phyloP scores from a whole-genome alignment of 2,113 vertebrate species.

The Microtus ochrogaster region DNA sequence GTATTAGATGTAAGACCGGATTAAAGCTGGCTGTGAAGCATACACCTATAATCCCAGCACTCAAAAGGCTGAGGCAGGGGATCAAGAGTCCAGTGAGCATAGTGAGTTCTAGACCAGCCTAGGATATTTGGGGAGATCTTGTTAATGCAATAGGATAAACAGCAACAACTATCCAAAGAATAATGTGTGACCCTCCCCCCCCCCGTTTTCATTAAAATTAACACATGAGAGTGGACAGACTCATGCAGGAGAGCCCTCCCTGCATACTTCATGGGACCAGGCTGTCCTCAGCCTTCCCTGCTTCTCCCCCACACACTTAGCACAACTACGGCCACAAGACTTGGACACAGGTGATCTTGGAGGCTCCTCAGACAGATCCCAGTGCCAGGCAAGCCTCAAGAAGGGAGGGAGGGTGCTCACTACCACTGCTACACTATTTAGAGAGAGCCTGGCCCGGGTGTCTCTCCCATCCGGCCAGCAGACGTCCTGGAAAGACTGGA shows the following conservation, averaged over 20 bases:
- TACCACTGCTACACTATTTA: not conserved
- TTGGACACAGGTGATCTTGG: not conserved
- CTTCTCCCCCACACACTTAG: not conserved
- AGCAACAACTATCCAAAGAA: not conserved
- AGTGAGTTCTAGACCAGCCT: not conserved
- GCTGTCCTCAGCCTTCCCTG: not conserved
- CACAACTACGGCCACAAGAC: fast-evolving
- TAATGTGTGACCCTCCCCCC: fast-evolving
- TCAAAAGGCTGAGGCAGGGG: not conserved
- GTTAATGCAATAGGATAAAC: too few relatives aligned
- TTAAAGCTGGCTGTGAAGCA: not conserved
- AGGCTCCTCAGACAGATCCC: not conserved
- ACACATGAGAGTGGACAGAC: not conserved
- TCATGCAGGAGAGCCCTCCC: not conserved
- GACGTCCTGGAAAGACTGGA: slow-evolving; percentile 34
- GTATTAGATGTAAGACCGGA: not conserved
- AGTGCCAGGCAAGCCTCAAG: not conserved
- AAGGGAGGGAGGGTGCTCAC: not conserved
- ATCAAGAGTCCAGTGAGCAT: not conserved
- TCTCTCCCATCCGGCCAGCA: not conserved
- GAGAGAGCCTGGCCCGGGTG: not conserved
- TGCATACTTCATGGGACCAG: too few relatives aligned
- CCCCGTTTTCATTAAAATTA: not conserved
- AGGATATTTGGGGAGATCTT: not conserved
- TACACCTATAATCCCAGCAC: not conserved